phyloP scores from a whole-genome alignment of 1,140 invertebrate genomes.

The Drosophila kurseongensis region DNA sequence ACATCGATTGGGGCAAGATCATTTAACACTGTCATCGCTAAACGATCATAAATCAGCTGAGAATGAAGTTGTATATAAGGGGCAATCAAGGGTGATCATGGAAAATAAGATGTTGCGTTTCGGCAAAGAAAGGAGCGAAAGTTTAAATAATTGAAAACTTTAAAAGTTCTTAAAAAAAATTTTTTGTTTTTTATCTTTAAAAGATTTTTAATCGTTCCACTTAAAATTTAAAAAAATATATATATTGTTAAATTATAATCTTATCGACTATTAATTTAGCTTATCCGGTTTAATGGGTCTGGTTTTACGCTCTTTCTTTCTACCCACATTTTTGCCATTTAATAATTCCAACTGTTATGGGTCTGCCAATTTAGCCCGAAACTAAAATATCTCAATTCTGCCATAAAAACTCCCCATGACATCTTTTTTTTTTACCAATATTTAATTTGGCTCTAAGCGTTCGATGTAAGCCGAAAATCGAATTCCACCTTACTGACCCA shows the following conservation, averaged over 20 bases:
- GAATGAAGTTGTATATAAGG: conserved; percentile 46
- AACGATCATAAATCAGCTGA: conserved; percentile 30
- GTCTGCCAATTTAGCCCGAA: conserved; percentile 50
- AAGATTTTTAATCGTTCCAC: neutral
- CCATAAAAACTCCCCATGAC: conserved; percentile 67
- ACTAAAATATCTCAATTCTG: conserved; percentile 49
- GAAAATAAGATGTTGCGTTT: neutral
- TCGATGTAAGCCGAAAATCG: conserved; percentile 65
- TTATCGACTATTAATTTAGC: neutral
- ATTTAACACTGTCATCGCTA: conserved; percentile 60
- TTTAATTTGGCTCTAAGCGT: conserved; percentile 75
- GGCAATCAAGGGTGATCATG: conserved; percentile 3
- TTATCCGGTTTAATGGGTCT: conserved; percentile 11
- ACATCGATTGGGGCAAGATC: conserved; percentile 55
- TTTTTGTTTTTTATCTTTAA: too few relatives aligned
- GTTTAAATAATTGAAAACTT: neutral
- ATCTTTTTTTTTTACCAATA: conserved; percentile 60
- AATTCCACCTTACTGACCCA: conserved; percentile 80
- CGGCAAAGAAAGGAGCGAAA: conserved; percentile 1
- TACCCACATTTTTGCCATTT: conserved; percentile 12
- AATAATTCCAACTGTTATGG: conserved; percentile 36
- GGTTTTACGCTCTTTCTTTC: conserved; percentile 8
- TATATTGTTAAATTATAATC: neutral
- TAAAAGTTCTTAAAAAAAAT: neutral
- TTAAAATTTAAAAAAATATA: neutral